Conservation (phyloP, 2,888 invertebrate genomes). For the Crocallis elinguaria region DNA sequence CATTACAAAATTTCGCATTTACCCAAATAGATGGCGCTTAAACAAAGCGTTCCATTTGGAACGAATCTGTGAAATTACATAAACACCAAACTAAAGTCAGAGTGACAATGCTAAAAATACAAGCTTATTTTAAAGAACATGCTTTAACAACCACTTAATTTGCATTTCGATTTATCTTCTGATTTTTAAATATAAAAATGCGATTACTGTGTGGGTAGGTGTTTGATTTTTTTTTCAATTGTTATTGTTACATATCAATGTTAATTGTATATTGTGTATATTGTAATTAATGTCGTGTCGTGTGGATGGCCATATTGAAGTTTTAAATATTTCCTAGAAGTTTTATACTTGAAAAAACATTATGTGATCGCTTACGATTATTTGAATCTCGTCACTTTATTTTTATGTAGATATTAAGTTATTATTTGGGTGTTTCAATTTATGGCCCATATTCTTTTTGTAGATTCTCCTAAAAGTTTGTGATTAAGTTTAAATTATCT, state of each 20-base stretch:
- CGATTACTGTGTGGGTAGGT: conserved; percentile 40
- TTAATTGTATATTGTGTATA: conserved; percentile 59
- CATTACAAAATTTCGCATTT: too few relatives aligned
- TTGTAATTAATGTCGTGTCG: conserved; percentile 70
- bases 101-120: too few relatives aligned
- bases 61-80: too few relatives aligned
- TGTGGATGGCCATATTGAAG: conserved; percentile 65
- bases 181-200: too few relatives aligned
- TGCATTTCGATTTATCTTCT: too few relatives aligned
- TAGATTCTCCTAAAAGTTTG: conserved; percentile 44
- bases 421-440: conserved; percentile 33
- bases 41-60: too few relatives aligned
- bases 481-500: conserved; percentile 73
- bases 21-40: too few relatives aligned
- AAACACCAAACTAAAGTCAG: too few relatives aligned
- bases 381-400: conserved; percentile 49
- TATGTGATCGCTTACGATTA: conserved; percentile 37
- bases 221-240: conserved; percentile 51
- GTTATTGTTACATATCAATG: conserved; percentile 77
- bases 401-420: conserved; percentile 34
- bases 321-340: conserved; percentile 41
- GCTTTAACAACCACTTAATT: too few relatives aligned
- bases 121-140: too few relatives aligned
- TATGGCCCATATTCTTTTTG: conserved; percentile 33
- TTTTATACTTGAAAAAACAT: conserved; percentile 28